Evolutionary conservation across 2,113 vertebrate species (phyloP), one percentile per base, ranked within the genome.

Genomic region (Uria lomvia): DNA sequence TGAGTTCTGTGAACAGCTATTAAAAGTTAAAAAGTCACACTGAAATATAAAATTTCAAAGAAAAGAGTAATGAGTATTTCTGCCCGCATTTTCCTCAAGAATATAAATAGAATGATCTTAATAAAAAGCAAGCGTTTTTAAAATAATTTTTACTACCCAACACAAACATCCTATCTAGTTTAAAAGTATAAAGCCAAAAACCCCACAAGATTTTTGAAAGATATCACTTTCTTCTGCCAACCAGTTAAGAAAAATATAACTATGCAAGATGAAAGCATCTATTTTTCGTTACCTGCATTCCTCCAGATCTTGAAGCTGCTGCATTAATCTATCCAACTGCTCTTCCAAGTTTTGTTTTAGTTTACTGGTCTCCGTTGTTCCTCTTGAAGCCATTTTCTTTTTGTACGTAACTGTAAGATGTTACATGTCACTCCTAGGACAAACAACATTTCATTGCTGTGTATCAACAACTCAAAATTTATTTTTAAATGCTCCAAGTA

Each of bases 301-400:
- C 84, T 99, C 99, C 91, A 99, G 98, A 87, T 99, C 99, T 82
- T 99, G 99, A 50, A 99, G 98, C 85, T 99, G 99, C 91, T 99
- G 99, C 99, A 99, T 99, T 83, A 99, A 95, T 90, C 99, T 98
- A 92, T 99, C 99, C 85, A 99, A 97, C 86, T 99, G 99, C 91
- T 99, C 99, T 95, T 99, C 99, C 98, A 99, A 98, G 85, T 99
- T 99, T 92, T 99, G 99, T 94, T 98, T 99, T 70, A 99, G 86
- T 95, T 99, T 99, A 81, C 98, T 98, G 32, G 99, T 99, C 97
- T 99, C 99, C 15, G 98, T 99, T 97, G 98, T 99, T 79, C 99
- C 99, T 56, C 99, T 99, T 78, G 99, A 99, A 96, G 99, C 99
- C 99, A 99, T 99, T 88, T 98, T 96, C 91, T 76, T 66, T 80